Base-by-base conservation (phyloP, 2,888 invertebrate genomes). In the Lydus trimaculatus region DNA sequence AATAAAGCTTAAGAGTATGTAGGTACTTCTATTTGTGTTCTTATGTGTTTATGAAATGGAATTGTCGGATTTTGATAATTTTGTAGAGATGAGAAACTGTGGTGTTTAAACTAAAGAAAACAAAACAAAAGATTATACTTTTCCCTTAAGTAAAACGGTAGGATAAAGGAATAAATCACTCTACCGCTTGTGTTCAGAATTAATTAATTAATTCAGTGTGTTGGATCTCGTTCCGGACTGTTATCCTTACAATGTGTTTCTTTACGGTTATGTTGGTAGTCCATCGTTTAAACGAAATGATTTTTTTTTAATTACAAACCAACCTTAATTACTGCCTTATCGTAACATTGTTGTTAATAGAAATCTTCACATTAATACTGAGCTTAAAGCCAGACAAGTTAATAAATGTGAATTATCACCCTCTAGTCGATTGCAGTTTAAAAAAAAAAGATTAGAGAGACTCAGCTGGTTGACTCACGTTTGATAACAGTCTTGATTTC, bases 11-110 rank as follows among this genome's bases (percentile, higher is more conserved):
- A n/a, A 43, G 11, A 43, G 8, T 17, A n/a, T n/a, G n/a, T n/a
- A n/a, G n/a, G n/a, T n/a, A 36, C 1, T 7, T 6, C 43, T 3
- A 43, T 17, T 43, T 17, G 2, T 43, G n/a, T n/a, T 43, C n/a
- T 17, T n/a, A n/a, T 2, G 2, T 17, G n/a, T 17, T 6, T 5
- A 43, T n/a, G 65, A 69, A 69, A 65, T 69, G 69, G 69, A 69
- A 69, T 69, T 69, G 64, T 69, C 69, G 65, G 63, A 69, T 69
- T 58, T n/a, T 59, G 69, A 69, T 63, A 65, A 62, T 62, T 23
- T 62, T 59, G 36, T 63, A 43, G n/a, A 1, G 17, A 28, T 28
- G 4, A n/a, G n/a, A n/a, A n/a, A n/a, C n/a, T n/a, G n/a, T n/a
- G n/a, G n/a, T n/a, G n/a, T n/a, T 43, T 43, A 43, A 17, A 43